A percentile compares a stretch with the other conserved stretches of the same genome.
These are phyloP conservation scores for Saccostrea glomerata DNA, from an alignment of 1,140 invertebrate genomes.

Conservation along the genomic window DNA sequence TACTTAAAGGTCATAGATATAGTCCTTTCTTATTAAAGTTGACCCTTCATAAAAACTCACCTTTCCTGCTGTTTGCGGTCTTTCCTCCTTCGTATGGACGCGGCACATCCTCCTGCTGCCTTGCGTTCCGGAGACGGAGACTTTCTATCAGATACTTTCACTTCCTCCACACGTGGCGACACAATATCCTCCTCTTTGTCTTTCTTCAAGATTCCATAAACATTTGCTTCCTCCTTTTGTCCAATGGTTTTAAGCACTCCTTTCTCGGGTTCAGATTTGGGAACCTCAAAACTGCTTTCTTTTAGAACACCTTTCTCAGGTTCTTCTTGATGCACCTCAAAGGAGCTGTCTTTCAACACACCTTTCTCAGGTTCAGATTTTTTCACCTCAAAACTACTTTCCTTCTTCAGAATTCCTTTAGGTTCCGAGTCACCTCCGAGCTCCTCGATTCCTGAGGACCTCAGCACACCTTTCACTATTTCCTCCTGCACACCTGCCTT, in stretches of 20 bases:
- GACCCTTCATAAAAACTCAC: constrained; percentile 63
- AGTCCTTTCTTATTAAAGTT: too few relatives aligned
- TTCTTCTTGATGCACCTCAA: constrained; percentile 73
- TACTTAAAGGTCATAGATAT: too few relatives aligned
- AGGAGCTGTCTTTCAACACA: constrained; percentile 81
- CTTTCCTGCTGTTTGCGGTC: constrained; percentile 59
- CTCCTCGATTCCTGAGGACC: constrained; percentile 47
- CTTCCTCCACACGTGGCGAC: neutral
- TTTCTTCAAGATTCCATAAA: constrained; percentile 58
- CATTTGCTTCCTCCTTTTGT: neutral
- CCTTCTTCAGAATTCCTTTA: constrained; percentile 68
- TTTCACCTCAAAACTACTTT: constrained; percentile 66
- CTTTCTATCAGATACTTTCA: neutral
- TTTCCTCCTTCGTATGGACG: constrained; percentile 27
- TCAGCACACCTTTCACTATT: constrained; percentile 1
- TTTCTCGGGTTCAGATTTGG: constrained; percentile 80
- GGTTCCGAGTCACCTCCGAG: constrained; percentile 51
- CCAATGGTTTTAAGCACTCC: constrained; percentile 81
- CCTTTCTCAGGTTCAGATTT: constrained; percentile 81
- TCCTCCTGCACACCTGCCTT: constrained; percentile 21
- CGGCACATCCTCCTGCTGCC: neutral
- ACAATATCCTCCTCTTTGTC: constrained; percentile 28
- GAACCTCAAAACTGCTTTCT: constrained; percentile 62
- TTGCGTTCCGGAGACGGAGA: constrained; percentile 15
- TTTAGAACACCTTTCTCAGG: constrained; percentile 63